Base-by-base conservation (phyloP, 2,888 invertebrate species). In the Perithous albicinctus region DNA sequence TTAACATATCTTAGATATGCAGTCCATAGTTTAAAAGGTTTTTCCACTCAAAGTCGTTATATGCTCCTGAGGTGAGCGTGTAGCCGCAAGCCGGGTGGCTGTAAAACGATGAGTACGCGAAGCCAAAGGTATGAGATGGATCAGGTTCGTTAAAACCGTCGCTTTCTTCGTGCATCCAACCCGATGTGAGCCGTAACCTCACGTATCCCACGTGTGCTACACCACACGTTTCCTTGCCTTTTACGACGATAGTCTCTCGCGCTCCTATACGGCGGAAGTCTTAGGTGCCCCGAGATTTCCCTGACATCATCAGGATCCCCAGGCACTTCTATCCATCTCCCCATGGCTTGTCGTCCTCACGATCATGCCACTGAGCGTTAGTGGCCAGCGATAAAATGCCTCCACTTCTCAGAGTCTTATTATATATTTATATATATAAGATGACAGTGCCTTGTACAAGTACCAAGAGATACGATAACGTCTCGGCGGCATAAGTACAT, bases 71-170 rank as follows among this genome's bases (percentile, higher is more conserved):
- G 26, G 41, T 26, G 29, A 43, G 26, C 29, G n/a, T 29, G 26
- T 18, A 66, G 41, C 29, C 18, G 54, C 64, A 26, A 41, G 35
- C 38, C 63, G 26, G 48, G 48, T 38, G 29, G 74, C 54, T 26
- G 64, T 74, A 64, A 74, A 74, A 74, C 48, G 61, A 59, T 20
- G 70, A 43, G 43, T 26, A 56, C 70, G 56, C 54, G 26, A 29
- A 38, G 54, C 29, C 43, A 20, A 38, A 56, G n/a, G 56, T 26
- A 12, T 41, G 43, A 18, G 70, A 70, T 10, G 59, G 56, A 70
- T 70, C 56, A 59, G 66, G 51, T 75, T 66, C 54, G 56, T 66
- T 75, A 66, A 66, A 56, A 75, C 41, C 75, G 66, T 56, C 41
- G 29, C 18, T 73, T 66, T 29, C 64, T 56, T 32, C 29, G 20